Base-by-base conservation (phyloP, 2,113 vertebrate genomes). In the Octodon degus region DNA sequence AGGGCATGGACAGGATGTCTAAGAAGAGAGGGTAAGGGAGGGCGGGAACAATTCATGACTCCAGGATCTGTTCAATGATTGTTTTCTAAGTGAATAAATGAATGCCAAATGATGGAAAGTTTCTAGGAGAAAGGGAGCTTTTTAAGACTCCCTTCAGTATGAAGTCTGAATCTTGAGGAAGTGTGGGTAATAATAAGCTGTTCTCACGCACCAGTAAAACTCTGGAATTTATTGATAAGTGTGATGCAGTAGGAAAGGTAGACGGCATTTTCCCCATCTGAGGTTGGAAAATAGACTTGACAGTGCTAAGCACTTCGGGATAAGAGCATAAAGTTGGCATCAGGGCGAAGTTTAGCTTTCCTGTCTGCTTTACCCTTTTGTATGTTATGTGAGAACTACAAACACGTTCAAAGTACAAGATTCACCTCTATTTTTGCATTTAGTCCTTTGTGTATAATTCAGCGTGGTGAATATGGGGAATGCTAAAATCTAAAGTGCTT, bases 401-500 rank as follows among this genome's bases (percentile, higher is more conserved):
- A 50, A 53, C 27, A 0, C 32, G 22, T 7, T 32, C 7, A 4
- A 77, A 67, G 70, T 32, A n/a, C n/a, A 80, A 81, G 0, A 55
- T 50, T 82, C 22, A 53, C 92, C 72, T 84, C 63, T 2, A 0
- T 24, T 55, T 74, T 55, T 13, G 0, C 32, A 9, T 22, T 62
- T 53, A 34, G 37, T 84, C 94, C 87, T 93, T 77, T 37, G 91
- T 67, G 96, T 89, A 10, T 94, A 62, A 84, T 93, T 91, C 67
- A 70, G 86, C 79, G 2, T 53, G 1, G 80, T 83, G 84, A 95
- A 68, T 27, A 25, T 80, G 82, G 65, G 43, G n/a, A 53, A 58
- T 40, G 62, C 89, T 97, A 89, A 93, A 82, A 89, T 68, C 77
- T 89, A 63, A 94, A 95, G 65, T 85, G 67, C 60, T 72, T 94